Evolutionary conservation across 2,797 vertebrate species (phyloP), one percentile per base, ranked within the genome.

Genomic region (Adrianichthys oophorus): DNA sequence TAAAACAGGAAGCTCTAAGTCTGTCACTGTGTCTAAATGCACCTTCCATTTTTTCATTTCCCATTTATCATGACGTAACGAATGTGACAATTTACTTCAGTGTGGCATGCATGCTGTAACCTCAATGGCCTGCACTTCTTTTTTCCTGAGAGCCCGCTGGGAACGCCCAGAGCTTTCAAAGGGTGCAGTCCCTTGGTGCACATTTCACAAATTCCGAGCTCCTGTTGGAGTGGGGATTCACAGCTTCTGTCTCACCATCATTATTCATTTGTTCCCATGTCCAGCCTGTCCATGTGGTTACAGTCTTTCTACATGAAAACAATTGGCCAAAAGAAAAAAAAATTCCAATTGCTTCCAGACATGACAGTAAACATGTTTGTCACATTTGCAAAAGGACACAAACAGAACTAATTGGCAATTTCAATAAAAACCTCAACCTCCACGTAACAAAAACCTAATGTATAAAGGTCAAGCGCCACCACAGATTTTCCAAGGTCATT

Each of bases 141-240:
- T 74, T 82, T 86, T 89, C 79, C 52, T 16, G 3, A 10, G 66
- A 88, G 63, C 44, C 70, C n/a, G 46, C 63, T 51, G 43, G 53
- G 67, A 74, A 47, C 52, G 55, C 71, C 48, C 55, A 60, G 64
- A 21, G 63, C 64, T 47, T 51, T 65, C 21, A 13, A 41, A 45
- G 41, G 78, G 86, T 79, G 62, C 72, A 72, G 68, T 77, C 85
- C 82, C 76, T 74, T 18, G 51, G 23, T 64, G 57, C 64, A 64
- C 48, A 56, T 42, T 49, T 68, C 16, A 43, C 43, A 56, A 13
- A n/a, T 65, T 68, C 50, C 47, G 54, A 63, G 58, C 46, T 56
- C 48, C 45, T 45, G 41, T 52, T 42, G 61, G 56, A 67, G 57
- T 49, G 82, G 71, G 54, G 54, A 78, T 81, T 80, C 75, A 74